Percentiles rank a stretch among this genome's conserved stretches.
Conservation (phyloP, 2,113 vertebrate species). For the Xyrauchen texanus region DNA sequence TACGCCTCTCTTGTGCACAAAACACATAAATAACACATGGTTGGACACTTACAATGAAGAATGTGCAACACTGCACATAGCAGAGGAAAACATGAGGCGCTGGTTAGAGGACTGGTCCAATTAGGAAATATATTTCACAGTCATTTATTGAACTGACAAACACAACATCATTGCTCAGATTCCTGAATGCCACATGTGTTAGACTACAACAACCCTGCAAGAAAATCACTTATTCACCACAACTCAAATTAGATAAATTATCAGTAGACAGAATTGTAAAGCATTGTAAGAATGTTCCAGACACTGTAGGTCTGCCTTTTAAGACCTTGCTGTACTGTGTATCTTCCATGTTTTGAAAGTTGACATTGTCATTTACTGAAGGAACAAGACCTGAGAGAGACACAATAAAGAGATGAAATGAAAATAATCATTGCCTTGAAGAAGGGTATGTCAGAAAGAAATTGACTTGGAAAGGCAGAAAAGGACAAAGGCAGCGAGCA, state of each 20-base stretch:
- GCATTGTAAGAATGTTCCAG: too few relatives aligned
- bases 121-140: constrained; percentile 32
- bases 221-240: background rate
- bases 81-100: constrained; percentile 19
- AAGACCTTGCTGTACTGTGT: too few relatives aligned
- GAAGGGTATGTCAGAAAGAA: constrained; percentile 20
- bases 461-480: constrained; percentile 38
- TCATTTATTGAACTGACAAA: constrained; percentile 29
- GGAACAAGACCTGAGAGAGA: background rate
- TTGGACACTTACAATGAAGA: constrained; percentile 24
- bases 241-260: background rate
- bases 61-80: constrained; percentile 38
- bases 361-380: background rate
- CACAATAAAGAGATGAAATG: background rate
- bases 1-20: background rate
- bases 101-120: constrained; percentile 26
- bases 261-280: too few relatives aligned
- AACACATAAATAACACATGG: background rate
- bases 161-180: constrained; percentile 12
- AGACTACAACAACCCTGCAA: background rate
- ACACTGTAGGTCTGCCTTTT: too few relatives aligned
- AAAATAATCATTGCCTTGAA: background rate
- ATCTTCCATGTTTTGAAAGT: too few relatives aligned
- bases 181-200: constrained; percentile 16
- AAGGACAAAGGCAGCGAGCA: constrained; percentile 36